phyloP scores from a whole-genome alignment of 2,797 vertebrate species.

The Odontamblyopus lacepedii region DNA sequence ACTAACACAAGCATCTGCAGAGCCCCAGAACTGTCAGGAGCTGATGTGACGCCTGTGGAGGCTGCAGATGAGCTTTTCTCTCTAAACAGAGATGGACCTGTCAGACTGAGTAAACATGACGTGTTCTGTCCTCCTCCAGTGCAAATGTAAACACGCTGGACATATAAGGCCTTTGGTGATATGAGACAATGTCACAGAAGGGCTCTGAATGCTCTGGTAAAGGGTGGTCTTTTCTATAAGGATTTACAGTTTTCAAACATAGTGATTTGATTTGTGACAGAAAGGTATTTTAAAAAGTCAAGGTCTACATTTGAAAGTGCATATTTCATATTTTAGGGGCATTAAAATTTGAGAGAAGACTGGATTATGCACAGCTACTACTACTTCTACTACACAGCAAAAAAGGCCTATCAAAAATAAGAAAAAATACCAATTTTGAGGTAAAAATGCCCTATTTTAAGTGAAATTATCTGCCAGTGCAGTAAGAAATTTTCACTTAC shows the following conservation, averaged over 20 bases:
- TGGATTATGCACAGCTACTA: too few species aligned
- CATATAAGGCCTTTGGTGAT: slow-evolving; percentile 6
- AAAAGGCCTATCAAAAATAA: too few species aligned
- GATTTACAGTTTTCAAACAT: background rate
- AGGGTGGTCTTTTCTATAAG: background rate
- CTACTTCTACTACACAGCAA: too few species aligned
- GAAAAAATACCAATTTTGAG: too few species aligned
- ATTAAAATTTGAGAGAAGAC: too few species aligned
- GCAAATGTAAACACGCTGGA: background rate
- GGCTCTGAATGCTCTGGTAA: background rate
- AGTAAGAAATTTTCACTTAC: too few species aligned
- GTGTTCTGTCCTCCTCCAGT: background rate
- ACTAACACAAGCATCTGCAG: background rate
- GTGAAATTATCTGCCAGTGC: too few species aligned
- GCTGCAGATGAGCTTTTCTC: background rate
- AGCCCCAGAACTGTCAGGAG: slow-evolving; percentile 5
- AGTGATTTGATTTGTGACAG: background rate
- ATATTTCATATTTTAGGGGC: too few species aligned
- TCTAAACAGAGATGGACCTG: slow-evolving; percentile 2
- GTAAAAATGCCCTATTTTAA: too few species aligned
- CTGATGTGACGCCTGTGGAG: background rate
- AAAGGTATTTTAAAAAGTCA: background rate
- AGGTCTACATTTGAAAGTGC: background rate
- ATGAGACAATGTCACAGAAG: background rate
- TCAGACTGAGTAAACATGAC: slow-evolving; percentile 14